Base-by-base conservation (phyloP, 2,797 vertebrate species). In the Cryptoprocta ferox region DNA sequence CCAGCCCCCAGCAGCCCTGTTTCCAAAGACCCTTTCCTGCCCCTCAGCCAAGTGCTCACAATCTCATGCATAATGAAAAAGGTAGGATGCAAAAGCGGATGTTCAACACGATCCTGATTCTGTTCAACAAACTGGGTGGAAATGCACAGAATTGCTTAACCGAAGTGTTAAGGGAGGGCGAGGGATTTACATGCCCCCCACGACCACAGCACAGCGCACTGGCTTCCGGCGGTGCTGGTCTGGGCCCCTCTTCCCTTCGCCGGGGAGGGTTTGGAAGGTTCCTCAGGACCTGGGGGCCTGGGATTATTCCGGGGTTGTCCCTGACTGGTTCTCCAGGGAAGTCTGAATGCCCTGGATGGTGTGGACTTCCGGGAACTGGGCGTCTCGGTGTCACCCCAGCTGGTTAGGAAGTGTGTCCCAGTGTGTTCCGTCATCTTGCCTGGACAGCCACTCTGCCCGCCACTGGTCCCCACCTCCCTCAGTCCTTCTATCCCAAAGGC, bases 21-120 rank as follows among this genome's bases (percentile, higher is more conserved):
- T 84, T 63, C 53, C 66, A 81, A 50, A 85, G 80, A 87, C 45
- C 32, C 70, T 84, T 90, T 70, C 32, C 79, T 30, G 45, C 18
- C 37, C 48, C 66, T 50, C 0, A 24, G 79, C 88, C 21, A 89
- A 65, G 50, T 14, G 24, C 18, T 66, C 39, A 6, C 1, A 21
- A 35, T n/a, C 32, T 30, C 63, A 89, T 30, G 39, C 37, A 65
- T 6, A 65, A 76, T 50, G 37, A 70, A 91, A 19, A 59, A 6
- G 2, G 70, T 4, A 28, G 76, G 37, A 65, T 0, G 0, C 19
- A 26, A 39, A 80, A 78, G 39, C 26, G 28, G 86, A 50, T 19
- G 28, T 16, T 53, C 24, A 59, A 4, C 50, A 45, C 2, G 21
- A 75, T 42, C 53, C 35, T 89, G 76, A 6, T 45, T 75, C 85